Evolutionary conservation across 37 sponge, comb jelly and placozoan species (phyloP).

Genomic region (Mnemiopsis leidyi): DNA sequence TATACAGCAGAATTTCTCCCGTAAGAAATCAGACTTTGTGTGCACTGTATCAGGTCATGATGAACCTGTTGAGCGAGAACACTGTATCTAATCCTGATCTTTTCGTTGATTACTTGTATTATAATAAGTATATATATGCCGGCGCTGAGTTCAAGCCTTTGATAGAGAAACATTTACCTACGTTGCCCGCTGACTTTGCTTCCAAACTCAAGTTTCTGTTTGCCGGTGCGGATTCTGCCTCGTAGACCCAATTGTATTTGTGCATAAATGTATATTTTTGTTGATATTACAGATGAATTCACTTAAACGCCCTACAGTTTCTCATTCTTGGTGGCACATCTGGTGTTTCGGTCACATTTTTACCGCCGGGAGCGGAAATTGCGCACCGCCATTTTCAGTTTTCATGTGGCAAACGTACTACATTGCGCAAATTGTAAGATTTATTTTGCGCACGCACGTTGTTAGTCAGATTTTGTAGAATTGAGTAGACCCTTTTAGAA

Average conservation of each 20-base stretch:
- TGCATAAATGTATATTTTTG: conserved; percentile 7
- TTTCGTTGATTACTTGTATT: conserved; percentile 62
- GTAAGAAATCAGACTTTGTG: conserved; percentile 25
- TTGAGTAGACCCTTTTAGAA: background rate
- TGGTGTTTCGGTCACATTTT: background rate
- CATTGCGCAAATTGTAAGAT: conserved; percentile 19
- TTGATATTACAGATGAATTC: conserved; percentile 8
- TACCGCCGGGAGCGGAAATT: background rate
- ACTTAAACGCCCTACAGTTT: too few species aligned
- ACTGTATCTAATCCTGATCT: conserved; percentile 48
- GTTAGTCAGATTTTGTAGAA: background rate
- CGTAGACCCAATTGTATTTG: background rate
- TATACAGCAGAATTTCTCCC: background rate
- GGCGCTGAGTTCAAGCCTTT: conserved; percentile 58
- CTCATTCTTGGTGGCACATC: too few species aligned
- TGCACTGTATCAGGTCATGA: conserved; percentile 42
- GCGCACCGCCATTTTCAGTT: background rate
- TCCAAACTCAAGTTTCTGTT: conserved; percentile 6
- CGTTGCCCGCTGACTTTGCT: conserved; percentile 10
- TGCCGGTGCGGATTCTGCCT: background rate
- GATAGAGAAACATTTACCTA: conserved; percentile 46
- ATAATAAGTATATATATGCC: conserved; percentile 48
- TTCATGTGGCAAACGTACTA: background rate
- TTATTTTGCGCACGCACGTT: conserved; percentile 13
- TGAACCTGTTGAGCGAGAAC: conserved; percentile 34